A percentile compares a stretch with the other conserved stretches of the same genome.
Evolutionary conservation across 2,888 invertebrate genomes (phyloP).

Genomic region (Tachina lurida): DNA sequence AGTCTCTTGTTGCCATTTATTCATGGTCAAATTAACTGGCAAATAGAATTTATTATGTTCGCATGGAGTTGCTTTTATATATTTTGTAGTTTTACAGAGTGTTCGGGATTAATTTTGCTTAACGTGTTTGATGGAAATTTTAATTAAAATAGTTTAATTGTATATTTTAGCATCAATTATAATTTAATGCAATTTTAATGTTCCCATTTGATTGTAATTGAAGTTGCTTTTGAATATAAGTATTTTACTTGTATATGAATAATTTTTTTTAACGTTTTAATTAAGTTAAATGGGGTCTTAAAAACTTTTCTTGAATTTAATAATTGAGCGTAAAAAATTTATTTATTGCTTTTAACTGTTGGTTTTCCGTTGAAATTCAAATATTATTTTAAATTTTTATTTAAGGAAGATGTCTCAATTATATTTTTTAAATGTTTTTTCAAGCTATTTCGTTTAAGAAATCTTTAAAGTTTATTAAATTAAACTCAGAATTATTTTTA

Average conservation of each 20-base stretch:
- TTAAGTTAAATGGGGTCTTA: slow-evolving; percentile 30
- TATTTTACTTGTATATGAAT: neutral
- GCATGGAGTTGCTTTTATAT: slow-evolving; percentile 1
- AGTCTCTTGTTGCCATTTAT: neutral
- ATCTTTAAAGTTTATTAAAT: no score
- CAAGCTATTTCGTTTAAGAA: no score
- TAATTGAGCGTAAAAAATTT: slow-evolving; percentile 12
- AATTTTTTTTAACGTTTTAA: slow-evolving; percentile 12
- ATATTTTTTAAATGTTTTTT: no score
- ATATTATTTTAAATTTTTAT: neutral
- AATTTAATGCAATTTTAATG: slow-evolving; percentile 16
- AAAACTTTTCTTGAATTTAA: neutral
- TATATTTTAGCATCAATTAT: slow-evolving; percentile 11
- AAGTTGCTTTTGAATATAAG: neutral
- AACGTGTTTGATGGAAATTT: slow-evolving; percentile 21
- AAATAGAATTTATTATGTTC: slow-evolving; percentile 26
- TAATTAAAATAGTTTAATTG: slow-evolving; percentile 43
- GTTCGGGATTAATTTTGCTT: neutral
- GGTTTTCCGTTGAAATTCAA: neutral
- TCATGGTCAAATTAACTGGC: slow-evolving; percentile 25
- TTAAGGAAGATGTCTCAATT: neutral
- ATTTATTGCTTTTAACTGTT: neutral
- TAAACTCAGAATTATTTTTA: no score
- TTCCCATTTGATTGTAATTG: neutral
- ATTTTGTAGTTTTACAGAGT: neutral